Evolutionary conservation across 2,797 vertebrate genomes (phyloP).

Genomic region (Muraenolepis orangiensis): DNA sequence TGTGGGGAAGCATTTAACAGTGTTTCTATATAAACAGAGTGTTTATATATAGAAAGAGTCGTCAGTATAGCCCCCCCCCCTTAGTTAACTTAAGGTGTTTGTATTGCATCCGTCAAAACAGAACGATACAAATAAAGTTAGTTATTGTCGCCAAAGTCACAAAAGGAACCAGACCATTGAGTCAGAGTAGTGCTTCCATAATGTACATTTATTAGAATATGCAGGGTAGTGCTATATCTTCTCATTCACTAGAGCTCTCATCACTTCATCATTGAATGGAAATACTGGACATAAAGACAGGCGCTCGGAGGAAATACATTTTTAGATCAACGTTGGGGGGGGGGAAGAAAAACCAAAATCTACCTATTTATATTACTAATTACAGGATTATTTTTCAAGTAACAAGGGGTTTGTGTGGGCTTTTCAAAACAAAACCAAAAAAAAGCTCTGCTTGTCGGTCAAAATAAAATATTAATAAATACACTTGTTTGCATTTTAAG

Average conservation of each 20-base stretch:
- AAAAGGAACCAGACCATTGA: conserved; percentile 37
- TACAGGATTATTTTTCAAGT: conserved; percentile 73
- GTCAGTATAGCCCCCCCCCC: neutral
- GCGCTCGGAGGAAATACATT: conserved; percentile 59
- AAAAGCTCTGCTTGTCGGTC: conserved; percentile 43
- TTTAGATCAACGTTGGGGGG: conserved; percentile 58
- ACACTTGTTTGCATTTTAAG: conserved; percentile 42
- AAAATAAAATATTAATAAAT: conserved; percentile 68
- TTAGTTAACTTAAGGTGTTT: neutral
- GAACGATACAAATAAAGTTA: neutral
- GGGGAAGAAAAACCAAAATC: conserved; percentile 49
- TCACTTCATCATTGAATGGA: conserved; percentile 45
- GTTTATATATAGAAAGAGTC: neutral
- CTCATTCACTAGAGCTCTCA: conserved; percentile 59
- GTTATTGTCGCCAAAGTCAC: neutral
- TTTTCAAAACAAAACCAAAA: conserved; percentile 49
- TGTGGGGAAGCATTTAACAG: neutral
- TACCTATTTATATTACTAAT: conserved; percentile 80
- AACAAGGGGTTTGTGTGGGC: conserved; percentile 60
- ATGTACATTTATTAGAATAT: conserved; percentile 75
- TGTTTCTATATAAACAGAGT: neutral
- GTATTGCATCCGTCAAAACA: neutral
- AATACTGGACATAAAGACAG: conserved; percentile 44
- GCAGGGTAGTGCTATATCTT: conserved; percentile 74
- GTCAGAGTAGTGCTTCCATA: conserved; percentile 63